Percentiles rank a stretch among this genome's conserved stretches.
Evolutionary conservation across 2,888 invertebrate species (phyloP).

Genomic region (Aricia artaxerxes): DNA sequence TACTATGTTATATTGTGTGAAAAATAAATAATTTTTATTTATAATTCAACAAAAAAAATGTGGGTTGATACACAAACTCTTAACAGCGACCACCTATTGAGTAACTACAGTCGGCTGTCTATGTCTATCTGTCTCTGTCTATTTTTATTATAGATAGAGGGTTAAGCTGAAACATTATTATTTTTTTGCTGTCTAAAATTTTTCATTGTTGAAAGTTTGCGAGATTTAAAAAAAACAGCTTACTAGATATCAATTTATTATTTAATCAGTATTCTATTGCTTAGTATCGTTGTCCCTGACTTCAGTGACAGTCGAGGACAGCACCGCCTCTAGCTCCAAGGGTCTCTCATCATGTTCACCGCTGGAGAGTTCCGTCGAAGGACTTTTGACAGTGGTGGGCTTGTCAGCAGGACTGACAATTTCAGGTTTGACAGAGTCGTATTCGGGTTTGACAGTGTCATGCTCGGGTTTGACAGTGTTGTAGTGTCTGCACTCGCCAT

Average conservation of each 20-base stretch:
- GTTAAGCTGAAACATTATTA: not conserved
- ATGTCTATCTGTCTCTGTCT: too few relatives aligned
- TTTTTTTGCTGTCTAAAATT: not conserved
- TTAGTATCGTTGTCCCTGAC: conserved; percentile 37
- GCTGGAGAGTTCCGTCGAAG: conserved; percentile 41
- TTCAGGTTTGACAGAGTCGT: conserved; percentile 38
- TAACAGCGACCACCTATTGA: too few relatives aligned
- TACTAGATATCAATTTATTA: not conserved
- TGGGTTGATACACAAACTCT: too few relatives aligned
- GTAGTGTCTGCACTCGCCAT: conserved; percentile 68
- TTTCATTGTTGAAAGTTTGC: not conserved
- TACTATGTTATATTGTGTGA: too few relatives aligned
- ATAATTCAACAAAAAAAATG: too few relatives aligned
- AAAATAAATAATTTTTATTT: too few relatives aligned
- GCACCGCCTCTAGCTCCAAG: conserved; percentile 59
- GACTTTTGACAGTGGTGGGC: not conserved
- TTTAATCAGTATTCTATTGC: not conserved
- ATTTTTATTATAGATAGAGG: not conserved
- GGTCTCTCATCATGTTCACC: conserved; percentile 53
- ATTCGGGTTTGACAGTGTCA: conserved; percentile 35
- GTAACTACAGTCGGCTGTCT: too few relatives aligned
- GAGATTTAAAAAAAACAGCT: not conserved
- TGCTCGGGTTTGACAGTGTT: conserved; percentile 48
- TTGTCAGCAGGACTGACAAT: conserved; percentile 5
- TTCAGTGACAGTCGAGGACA: conserved; percentile 60